A percentile compares a stretch with the other conserved stretches of the same genome.
phyloP scores from a whole-genome alignment of 1,140 invertebrate species.

The Drosophila simulans region DNA sequence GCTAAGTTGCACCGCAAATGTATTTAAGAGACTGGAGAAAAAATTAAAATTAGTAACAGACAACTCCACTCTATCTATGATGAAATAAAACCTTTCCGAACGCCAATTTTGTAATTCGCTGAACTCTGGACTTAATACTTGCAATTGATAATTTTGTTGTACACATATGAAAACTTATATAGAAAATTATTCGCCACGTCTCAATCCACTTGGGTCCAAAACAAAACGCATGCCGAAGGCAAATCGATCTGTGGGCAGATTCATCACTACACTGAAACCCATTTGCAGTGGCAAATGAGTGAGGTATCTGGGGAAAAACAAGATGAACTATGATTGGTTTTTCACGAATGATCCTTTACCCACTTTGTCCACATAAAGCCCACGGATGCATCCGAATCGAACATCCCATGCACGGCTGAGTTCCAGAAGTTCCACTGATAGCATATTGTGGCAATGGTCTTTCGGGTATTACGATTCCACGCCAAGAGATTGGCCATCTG shows the following conservation, averaged over 20 bases:
- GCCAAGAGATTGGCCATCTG: slow-evolving; percentile 79
- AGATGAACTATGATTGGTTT: not conserved
- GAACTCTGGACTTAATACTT: slow-evolving; percentile 25
- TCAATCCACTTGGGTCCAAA: slow-evolving; percentile 72
- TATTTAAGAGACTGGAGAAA: slow-evolving; percentile 25
- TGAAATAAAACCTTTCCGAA: slow-evolving; percentile 16
- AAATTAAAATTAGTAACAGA: slow-evolving; percentile 28
- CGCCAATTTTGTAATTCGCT: slow-evolving; percentile 33
- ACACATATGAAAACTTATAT: slow-evolving; percentile 40
- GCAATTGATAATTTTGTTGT: slow-evolving; percentile 54
- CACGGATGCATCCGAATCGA: slow-evolving; percentile 78
- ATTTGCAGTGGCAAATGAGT: slow-evolving; percentile 60
- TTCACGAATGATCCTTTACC: not conserved
- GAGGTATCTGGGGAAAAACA: slow-evolving; percentile 45
- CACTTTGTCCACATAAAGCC: slow-evolving; percentile 80
- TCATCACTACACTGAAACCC: slow-evolving; percentile 76
- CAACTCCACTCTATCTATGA: not conserved
- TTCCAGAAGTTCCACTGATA: slow-evolving; percentile 82
- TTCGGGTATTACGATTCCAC: slow-evolving; percentile 70
- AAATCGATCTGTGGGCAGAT: slow-evolving; percentile 72
- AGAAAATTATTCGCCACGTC: slow-evolving; percentile 51
- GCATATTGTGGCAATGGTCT: slow-evolving; percentile 73
- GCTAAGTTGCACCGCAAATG: slow-evolving; percentile 34
- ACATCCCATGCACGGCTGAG: slow-evolving; percentile 66
- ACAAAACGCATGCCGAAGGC: slow-evolving; percentile 74